A percentile compares a stretch with the other conserved stretches of the same genome.
These are phyloP conservation scores for Chirona hameri DNA, from an alignment of 2,888 invertebrate genomes.

Conservation along the genomic window DNA sequence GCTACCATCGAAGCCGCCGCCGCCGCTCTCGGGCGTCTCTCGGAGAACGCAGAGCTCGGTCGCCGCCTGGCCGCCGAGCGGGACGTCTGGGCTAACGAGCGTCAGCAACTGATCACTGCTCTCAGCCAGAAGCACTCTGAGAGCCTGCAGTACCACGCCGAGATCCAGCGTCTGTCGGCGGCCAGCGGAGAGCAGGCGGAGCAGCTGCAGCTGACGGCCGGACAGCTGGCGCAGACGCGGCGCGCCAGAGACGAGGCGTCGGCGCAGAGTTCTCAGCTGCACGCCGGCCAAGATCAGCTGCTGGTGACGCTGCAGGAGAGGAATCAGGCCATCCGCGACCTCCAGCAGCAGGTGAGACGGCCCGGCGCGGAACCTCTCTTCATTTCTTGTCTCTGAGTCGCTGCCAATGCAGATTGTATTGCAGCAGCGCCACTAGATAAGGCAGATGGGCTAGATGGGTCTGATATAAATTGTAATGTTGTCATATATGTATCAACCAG, in stretches of 20 bases:
- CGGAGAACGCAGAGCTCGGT: constrained; percentile 31
- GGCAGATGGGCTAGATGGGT: no score
- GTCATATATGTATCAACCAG: no score
- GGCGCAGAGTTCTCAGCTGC: constrained; percentile 22
- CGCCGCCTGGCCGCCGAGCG: constrained; percentile 31
- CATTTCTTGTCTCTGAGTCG: no score
- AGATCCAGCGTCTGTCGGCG: constrained; percentile 68
- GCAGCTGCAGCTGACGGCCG: constrained; percentile 29
- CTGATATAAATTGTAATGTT: no score
- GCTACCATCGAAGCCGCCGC: neutral
- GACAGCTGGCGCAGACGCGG: constrained; percentile 33
- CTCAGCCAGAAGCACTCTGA: constrained; percentile 80
- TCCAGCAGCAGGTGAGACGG: constrained; percentile 22
- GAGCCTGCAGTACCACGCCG: constrained; percentile 75
- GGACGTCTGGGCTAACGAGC: constrained; percentile 42
- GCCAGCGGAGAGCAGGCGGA: neutral
- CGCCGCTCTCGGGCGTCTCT: constrained; percentile 29
- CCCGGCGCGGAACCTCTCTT: constrained; percentile 1
- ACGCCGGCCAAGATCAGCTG: constrained; percentile 4
- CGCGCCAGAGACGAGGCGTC: constrained; percentile 23
- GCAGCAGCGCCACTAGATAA: no score
- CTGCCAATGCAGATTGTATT: no score
- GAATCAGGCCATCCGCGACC: constrained; percentile 26
- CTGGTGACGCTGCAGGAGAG: constrained; percentile 29
- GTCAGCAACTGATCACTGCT: constrained; percentile 48